A percentile compares a stretch with the other conserved stretches of the same genome.
These are phyloP conservation scores for Picathartes gymnocephalus DNA, from an alignment of 2,113 vertebrate genomes.

Conservation along the genomic window DNA sequence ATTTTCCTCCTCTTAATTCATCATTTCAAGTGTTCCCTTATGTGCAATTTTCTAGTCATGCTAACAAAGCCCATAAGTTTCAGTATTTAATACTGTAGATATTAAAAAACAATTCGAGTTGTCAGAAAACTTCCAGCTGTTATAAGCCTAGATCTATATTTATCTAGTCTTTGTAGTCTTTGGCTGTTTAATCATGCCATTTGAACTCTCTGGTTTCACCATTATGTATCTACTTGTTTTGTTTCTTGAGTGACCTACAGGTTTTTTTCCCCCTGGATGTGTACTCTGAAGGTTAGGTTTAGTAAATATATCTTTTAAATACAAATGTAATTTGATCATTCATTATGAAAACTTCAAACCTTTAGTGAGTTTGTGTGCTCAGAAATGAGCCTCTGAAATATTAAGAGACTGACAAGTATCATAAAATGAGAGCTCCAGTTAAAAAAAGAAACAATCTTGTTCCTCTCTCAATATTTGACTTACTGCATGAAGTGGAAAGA, in stretches of 20 bases:
- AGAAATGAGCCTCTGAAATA: not conserved
- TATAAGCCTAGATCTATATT: not conserved
- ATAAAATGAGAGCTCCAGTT: not conserved
- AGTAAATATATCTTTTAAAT: not conserved
- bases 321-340: not conserved
- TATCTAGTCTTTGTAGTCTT: not conserved
- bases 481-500: not conserved
- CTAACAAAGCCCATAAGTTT: not conserved
- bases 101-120: not conserved
- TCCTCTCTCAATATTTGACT: not conserved
- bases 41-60: not conserved
- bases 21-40: not conserved
- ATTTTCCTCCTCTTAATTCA: not conserved
- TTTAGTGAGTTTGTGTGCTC: not conserved
- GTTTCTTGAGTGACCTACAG: not conserved
- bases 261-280: accelerated
- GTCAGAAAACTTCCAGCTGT: not conserved
- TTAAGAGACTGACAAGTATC: not conserved
- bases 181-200: not conserved
- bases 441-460: not conserved
- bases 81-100: not conserved
- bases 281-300: not conserved
- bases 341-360: not conserved
- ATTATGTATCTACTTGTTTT: not conserved
- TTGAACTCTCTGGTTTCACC: not conserved